Conservation (phyloP, 1,140 invertebrate genomes). For the Heliconius himera region DNA sequence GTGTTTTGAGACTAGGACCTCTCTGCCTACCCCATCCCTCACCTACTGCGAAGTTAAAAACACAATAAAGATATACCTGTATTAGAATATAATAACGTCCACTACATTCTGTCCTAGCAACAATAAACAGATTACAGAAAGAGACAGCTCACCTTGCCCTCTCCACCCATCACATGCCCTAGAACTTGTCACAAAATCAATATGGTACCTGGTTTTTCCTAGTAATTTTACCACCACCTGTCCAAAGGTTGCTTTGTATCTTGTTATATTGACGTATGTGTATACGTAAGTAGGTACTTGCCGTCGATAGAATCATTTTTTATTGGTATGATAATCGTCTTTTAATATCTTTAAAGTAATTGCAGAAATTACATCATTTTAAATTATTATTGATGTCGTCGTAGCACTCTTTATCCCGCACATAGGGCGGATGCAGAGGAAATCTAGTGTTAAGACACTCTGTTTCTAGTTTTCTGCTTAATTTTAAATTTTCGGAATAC, state of each 20-base stretch:
- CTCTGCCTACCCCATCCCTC: no score
- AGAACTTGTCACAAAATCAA: conserved; percentile 18
- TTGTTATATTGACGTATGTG: neutral
- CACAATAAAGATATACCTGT: neutral
- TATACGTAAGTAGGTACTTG: neutral
- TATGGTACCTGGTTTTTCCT: conserved; percentile 25
- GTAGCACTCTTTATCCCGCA: no score
- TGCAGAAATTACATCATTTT: neutral
- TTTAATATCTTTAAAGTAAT: neutral
- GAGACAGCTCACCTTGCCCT: conserved; percentile 2
- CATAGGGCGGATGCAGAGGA: no score
- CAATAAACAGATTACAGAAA: neutral
- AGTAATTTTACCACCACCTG: conserved; percentile 6
- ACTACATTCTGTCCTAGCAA: neutral
- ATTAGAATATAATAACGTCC: neutral
- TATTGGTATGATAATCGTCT: neutral
- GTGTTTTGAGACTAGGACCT: no score
- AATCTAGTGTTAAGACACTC: no score
- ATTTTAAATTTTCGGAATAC: no score
- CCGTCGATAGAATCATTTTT: neutral
- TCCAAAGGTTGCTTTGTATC: neutral
- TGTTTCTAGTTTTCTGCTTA: no score
- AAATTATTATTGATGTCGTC: neutral
- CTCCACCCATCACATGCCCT: conserved; percentile 16
- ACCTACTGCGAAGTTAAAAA: neutral